Percentiles rank a stretch among this genome's conserved stretches.
Evolutionary conservation across 2,797 vertebrate species (phyloP).

Genomic region (Paramormyrops hopkinsi): DNA sequence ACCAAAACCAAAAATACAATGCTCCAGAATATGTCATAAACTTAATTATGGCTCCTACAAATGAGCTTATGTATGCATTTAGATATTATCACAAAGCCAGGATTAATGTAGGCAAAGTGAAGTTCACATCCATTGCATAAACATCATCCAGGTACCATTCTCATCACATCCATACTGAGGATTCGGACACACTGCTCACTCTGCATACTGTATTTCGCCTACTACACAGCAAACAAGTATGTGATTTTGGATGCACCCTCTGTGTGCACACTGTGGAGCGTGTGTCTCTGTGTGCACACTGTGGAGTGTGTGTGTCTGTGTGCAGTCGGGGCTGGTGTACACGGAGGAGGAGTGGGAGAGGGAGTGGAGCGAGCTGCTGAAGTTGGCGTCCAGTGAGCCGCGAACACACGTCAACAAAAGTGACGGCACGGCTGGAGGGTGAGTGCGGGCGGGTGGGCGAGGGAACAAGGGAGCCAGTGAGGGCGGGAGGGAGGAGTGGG

Average conservation of each 20-base stretch:
- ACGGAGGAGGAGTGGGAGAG: slow-evolving; percentile 96
- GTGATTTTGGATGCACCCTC: not conserved
- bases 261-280: not conserved
- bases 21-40: not conserved
- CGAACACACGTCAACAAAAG: slow-evolving; percentile 91
- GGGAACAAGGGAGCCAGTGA: not conserved
- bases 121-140: not conserved
- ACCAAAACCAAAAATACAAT: not conserved
- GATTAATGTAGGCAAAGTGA: not conserved
- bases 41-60: not conserved
- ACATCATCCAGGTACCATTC: not conserved
- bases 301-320: not conserved
- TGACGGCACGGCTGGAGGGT: slow-evolving; percentile 85
- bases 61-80: not conserved
- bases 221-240: not conserved
- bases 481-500: too few relatives aligned
- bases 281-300: not conserved
- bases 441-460: slow-evolving; percentile 38
- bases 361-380: slow-evolving; percentile 94
- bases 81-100: not conserved
- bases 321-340: slow-evolving; percentile 91
- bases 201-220: not conserved
- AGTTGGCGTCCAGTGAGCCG: slow-evolving; percentile 95
- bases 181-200: not conserved
- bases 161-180: not conserved